Evolutionary conservation across 1,140 invertebrate genomes (phyloP).

Genomic region (Nilaparvata lugens): DNA sequence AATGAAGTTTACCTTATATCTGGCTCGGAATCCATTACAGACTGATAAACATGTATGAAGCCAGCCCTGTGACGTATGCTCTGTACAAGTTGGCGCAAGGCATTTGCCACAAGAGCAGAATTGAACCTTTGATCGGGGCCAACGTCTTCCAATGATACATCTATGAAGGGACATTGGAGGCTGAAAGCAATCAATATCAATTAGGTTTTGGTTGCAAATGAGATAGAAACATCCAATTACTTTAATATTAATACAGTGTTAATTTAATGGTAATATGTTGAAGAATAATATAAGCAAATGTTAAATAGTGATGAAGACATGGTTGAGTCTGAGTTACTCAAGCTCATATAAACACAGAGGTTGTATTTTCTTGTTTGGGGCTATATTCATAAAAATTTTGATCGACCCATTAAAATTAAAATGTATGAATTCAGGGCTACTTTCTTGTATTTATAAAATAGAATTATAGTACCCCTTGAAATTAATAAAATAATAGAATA

Average conservation of each 20-base stretch:
- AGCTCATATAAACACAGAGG: too few species aligned
- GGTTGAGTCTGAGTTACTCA: too few species aligned
- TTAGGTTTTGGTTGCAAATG: not conserved
- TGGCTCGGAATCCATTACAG: conserved; percentile 69
- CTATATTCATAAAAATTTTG: too few species aligned
- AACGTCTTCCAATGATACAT: conserved; percentile 60
- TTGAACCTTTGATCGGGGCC: conserved; percentile 43
- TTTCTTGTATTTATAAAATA: too few species aligned
- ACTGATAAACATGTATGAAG: conserved; percentile 60
- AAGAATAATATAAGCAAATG: too few species aligned
- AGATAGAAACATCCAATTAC: not conserved
- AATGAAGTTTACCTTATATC: conserved; percentile 60
- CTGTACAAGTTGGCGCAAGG: conserved; percentile 61
- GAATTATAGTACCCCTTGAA: too few species aligned
- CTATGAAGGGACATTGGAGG: conserved; percentile 80
- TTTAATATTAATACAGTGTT: not conserved
- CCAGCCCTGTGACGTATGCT: conserved; percentile 62
- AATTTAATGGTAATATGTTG: too few species aligned
- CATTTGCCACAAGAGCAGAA: conserved; percentile 53
- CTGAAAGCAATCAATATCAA: conserved; percentile 37
- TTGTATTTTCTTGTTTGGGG: too few species aligned
- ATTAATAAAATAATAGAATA: too few species aligned
- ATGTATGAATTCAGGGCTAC: too few species aligned
- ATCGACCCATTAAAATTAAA: too few species aligned
- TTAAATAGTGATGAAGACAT: too few species aligned